Evolutionary conservation across 2,888 invertebrate species (phyloP).

Genomic region (Chaitophorus viminalis): DNA sequence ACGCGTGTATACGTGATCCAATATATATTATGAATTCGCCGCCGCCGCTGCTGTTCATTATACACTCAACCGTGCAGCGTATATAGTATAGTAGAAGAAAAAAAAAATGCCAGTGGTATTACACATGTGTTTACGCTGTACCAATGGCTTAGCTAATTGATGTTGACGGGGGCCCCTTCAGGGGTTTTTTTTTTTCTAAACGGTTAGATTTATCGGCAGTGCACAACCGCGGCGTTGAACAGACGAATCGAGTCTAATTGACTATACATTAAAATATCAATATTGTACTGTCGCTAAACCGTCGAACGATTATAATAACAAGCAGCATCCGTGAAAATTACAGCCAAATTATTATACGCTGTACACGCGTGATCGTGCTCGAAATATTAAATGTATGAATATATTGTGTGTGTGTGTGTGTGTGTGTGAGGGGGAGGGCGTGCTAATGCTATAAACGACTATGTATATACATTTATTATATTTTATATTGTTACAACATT

Average conservation of each 20-base stretch:
- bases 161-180: conserved; percentile 35
- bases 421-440: too few relatives aligned
- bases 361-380: neutral
- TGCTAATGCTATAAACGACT: too few relatives aligned
- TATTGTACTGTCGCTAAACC: neutral
- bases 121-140: neutral
- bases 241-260: neutral
- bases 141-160: conserved; percentile 32
- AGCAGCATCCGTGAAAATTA: neutral
- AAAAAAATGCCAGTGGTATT: conserved; percentile 21
- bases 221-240: neutral
- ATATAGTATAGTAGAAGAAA: neutral
- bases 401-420: neutral
- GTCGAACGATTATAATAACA: neutral
- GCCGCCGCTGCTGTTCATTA: conserved; percentile 14
- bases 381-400: neutral
- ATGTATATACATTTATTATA: too few relatives aligned
- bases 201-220: conserved; percentile 36
- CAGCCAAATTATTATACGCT: neutral
- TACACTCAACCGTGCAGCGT: neutral
- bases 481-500: too few relatives aligned
- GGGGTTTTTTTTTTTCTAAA: neutral
- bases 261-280: neutral
- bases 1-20: conserved; percentile 53
- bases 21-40: conserved; percentile 23